Base-by-base conservation (phyloP, 2,113 vertebrate genomes). In the Notarius lentiginosus region DNA sequence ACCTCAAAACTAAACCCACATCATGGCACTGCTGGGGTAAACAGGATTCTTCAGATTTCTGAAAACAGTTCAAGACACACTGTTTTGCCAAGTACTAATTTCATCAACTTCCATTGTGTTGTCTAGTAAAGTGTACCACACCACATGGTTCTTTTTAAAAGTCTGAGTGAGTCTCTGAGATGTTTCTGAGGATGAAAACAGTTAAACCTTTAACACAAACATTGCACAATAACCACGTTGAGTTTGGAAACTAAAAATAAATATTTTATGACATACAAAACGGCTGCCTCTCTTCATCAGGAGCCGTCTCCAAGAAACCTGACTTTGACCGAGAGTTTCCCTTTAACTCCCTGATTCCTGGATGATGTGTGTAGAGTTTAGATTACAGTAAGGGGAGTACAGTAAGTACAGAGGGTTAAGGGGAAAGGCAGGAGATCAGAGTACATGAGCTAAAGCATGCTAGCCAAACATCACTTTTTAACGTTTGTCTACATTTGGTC, bases 401-500 rank as follows among this genome's bases (percentile, higher is more conserved):
- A 41, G 3, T 87, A 55, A 81, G 41, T 41, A 34, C 22, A 65
- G 88, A 41, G 27, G 76, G 75, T 88, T 60, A 89, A 87, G 14
- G 41, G 20, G 51, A 18, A 49, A 8, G 9, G 41, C 75, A 80
- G 56, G 4, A 72, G 20, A 51, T 51, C 65, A 87, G 49, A 27
- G 27, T 86, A 82, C 87, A 47, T 53, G 22, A 88, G 86, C 91
- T 93, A 72, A 89, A 91, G 91, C 90, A 86, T 89, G 87, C 87
- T 92, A 6, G n/a, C 11, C 51, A 79, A 56, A 79, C 12, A 27
- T 24, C 12, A 20, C 10, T 63, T 87, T 84, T 56, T 82, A 87
- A 76, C 90, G 88, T 91, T 88, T 91, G 88, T 84, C 83, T 86
- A 76, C 30, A 70, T 83, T 91, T 91, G 90, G 89, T 92, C 94